Conservation (phyloP, 1,140 invertebrate species). For the Aradophagus sp. region DNA sequence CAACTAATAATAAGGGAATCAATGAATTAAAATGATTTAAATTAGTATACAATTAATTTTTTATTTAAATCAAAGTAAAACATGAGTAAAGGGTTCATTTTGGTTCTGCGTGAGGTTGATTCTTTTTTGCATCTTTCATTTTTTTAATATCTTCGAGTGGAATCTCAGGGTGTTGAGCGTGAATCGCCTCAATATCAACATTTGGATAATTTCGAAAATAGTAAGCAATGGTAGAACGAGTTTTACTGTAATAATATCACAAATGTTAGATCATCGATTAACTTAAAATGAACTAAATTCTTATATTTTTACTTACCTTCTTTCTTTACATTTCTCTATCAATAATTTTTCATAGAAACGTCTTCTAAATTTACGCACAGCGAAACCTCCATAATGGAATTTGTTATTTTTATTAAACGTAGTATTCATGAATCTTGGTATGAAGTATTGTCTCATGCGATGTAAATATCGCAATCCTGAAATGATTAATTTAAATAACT, state of each 20-base stretch:
- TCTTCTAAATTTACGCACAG: conserved; percentile 79
- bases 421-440: conserved; percentile 78
- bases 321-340: conserved; percentile 75
- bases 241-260: conserved; percentile 76
- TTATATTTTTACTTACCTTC: conserved; percentile 71
- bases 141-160: conserved; percentile 78
- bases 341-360: conserved; percentile 81
- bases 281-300: too few relatives aligned
- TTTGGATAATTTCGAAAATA: conserved; percentile 85
- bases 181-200: conserved; percentile 82
- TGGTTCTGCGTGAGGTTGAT: neutral
- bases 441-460: conserved; percentile 73
- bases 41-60: too few relatives aligned
- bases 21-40: too few relatives aligned
- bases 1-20: too few relatives aligned
- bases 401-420: conserved; percentile 77
- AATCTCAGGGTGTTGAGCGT: conserved; percentile 72
- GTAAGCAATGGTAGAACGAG: conserved; percentile 81
- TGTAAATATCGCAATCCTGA: conserved; percentile 66
- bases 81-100: neutral
- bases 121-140: conserved; percentile 55
- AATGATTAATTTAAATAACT: conserved; percentile 11
- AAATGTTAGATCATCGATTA: neutral
- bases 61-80: neutral
- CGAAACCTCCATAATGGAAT: conserved; percentile 70